Evolutionary conservation across 1,140 invertebrate species (phyloP).

Genomic region (Macrobrachium rosenbergii): DNA sequence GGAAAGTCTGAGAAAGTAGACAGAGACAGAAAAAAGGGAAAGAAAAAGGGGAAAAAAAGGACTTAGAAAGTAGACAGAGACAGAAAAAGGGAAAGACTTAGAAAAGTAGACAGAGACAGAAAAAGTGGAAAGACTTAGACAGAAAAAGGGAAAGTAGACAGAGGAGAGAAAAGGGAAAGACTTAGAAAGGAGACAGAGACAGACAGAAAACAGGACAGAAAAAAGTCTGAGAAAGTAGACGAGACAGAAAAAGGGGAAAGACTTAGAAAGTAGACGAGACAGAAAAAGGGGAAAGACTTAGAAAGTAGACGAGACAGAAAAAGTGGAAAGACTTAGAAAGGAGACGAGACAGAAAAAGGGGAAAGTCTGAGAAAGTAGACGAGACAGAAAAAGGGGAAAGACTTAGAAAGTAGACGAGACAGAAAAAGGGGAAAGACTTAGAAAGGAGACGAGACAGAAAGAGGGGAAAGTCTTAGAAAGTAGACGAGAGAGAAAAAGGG

Average conservation of each 20-base stretch:
- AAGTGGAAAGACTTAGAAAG: no score
- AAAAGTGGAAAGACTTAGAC: background rate
- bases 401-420: no score
- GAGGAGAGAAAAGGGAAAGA: background rate
- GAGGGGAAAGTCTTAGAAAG: background rate
- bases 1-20: background rate
- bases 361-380: background rate
- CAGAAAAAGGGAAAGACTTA: background rate
- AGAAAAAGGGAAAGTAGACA: background rate
- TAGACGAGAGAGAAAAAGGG: no score
- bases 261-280: no score
- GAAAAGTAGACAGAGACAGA: background rate
- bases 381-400: no score
- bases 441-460: background rate
- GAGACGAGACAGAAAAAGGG: background rate
- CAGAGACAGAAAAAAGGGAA: background rate
- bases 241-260: background rate
- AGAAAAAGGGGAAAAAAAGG: background rate
- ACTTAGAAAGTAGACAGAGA: background rate
- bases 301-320: no score
- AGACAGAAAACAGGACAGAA: no score
- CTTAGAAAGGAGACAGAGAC: no score
- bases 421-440: no score
- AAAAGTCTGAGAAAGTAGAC: background rate
- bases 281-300: no score